These are phyloP conservation scores for Drosophila bocqueti DNA, from an alignment of 1,140 invertebrate species.

Conservation along the genomic window DNA sequence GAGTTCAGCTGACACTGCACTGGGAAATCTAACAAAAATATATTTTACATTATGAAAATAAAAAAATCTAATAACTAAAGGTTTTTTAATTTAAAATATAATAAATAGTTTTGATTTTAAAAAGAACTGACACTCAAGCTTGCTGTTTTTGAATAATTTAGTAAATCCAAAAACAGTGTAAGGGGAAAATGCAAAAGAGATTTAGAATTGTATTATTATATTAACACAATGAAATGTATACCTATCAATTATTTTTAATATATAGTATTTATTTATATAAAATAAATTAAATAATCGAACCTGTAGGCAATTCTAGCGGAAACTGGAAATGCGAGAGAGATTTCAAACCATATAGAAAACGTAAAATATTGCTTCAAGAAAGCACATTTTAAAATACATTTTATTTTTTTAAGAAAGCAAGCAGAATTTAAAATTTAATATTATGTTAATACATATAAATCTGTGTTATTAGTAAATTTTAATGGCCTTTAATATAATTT, in stretches of 20 bases:
- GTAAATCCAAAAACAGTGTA: too few species aligned
- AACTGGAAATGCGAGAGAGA: background rate
- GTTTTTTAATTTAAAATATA: background rate
- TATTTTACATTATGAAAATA: background rate
- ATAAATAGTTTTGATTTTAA: background rate
- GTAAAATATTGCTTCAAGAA: background rate
- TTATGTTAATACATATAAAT: background rate
- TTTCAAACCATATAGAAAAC: background rate
- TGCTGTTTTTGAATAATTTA: background rate
- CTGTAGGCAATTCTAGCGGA: background rate
- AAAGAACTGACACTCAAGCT: background rate
- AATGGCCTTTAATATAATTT: too few species aligned
- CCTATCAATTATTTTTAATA: too few species aligned
- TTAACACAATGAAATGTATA: too few species aligned
- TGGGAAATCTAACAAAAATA: background rate
- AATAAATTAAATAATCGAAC: background rate
- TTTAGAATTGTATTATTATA: too few species aligned
- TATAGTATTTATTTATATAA: too few species aligned
- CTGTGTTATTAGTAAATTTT: background rate
- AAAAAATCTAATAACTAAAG: too few species aligned
- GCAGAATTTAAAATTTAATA: too few species aligned
- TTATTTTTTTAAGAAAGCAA: too few species aligned
- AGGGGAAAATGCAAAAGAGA: background rate
- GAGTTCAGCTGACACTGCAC: conserved; percentile 11
- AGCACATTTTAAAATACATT: background rate